Percentiles rank a stretch among this genome's conserved stretches.
Evolutionary conservation across 2,797 vertebrate genomes (phyloP).

Genomic region (Nasua narica): DNA sequence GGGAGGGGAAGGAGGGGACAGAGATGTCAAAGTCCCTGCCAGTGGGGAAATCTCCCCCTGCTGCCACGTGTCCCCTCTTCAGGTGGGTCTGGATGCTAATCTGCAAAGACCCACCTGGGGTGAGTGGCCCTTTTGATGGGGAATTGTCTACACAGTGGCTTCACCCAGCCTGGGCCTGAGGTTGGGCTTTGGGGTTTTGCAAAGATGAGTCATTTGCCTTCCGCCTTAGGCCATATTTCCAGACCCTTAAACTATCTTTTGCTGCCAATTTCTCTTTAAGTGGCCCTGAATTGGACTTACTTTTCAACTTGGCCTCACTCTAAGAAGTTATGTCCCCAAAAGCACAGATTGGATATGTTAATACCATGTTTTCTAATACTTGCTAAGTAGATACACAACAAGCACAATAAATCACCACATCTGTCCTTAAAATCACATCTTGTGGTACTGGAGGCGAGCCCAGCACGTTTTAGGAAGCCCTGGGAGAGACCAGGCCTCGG

Average conservation of each 20-base stretch:
- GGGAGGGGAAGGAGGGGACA: neutral
- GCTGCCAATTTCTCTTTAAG: neutral
- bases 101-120: neutral
- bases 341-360: neutral
- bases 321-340: neutral
- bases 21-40: neutral
- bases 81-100: neutral
- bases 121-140: neutral
- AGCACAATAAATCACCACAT: neutral
- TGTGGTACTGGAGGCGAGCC: neutral
- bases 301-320: neutral
- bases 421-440: neutral
- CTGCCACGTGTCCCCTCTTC: neutral
- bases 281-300: neutral
- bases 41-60: neutral
- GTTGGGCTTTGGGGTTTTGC: neutral
- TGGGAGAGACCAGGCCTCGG: neutral
- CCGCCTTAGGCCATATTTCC: neutral
- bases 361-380: neutral
- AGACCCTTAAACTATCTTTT: neutral
- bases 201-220: neutral
- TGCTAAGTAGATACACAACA: accelerated
- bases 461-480: neutral
- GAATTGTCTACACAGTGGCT: neutral
- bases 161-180: neutral